Conservation (phyloP, 2,888 invertebrate species). For the Kuschelorhynchus macadamiae region DNA sequence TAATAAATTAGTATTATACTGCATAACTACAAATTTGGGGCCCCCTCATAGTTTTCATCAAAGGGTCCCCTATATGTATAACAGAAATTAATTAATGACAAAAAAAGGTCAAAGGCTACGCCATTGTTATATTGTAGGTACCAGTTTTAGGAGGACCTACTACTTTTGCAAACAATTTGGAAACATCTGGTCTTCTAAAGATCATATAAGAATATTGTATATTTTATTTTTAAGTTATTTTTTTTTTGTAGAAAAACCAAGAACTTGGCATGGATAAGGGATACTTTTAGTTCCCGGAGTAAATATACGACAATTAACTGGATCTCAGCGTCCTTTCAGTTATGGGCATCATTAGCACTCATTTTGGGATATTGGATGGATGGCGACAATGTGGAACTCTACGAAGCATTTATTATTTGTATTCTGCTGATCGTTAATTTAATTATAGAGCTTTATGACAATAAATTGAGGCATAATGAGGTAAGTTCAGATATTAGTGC, state of each 20-base stretch:
- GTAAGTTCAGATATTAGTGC: conserved; percentile 16
- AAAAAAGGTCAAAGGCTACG: no score
- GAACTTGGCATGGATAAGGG: conserved; percentile 68
- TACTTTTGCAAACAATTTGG: no score
- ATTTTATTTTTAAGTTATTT: no score
- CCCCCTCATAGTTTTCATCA: no score
- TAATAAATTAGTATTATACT: no score
- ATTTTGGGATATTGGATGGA: conserved; percentile 63
- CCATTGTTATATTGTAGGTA: no score
- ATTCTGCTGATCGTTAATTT: conserved; percentile 72
- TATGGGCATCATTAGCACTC: conserved; percentile 70
- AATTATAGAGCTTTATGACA: conserved; percentile 75
- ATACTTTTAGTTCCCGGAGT: conserved; percentile 72
- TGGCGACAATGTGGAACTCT: conserved; percentile 63
- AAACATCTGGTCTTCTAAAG: no score
- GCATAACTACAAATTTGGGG: no score
- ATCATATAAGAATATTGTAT: no score
- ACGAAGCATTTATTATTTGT: conserved; percentile 72
- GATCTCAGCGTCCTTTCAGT: conserved; percentile 74
- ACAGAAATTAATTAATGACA: no score
- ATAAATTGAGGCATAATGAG: conserved; percentile 75
- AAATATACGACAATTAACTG: conserved; percentile 78
- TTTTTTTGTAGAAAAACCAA: conserved; percentile 66
- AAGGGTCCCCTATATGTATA: no score
- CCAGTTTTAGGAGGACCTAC: no score